Evolutionary conservation across 2,888 invertebrate species (phyloP).

Genomic region (Rhagonycha fulva): DNA sequence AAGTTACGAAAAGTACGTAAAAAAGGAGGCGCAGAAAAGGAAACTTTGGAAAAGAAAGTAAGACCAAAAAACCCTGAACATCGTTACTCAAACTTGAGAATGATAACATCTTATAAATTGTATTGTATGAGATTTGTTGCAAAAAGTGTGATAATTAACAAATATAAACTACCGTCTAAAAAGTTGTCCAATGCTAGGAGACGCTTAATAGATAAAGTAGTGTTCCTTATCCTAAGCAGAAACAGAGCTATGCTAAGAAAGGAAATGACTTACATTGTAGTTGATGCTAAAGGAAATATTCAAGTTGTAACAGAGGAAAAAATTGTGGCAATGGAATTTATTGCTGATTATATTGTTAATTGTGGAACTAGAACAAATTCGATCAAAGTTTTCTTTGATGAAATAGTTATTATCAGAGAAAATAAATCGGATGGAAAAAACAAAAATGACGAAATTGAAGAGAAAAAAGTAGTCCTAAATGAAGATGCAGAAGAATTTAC

Average conservation of each 20-base stretch:
- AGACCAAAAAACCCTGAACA: conserved; percentile 15
- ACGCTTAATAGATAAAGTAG: background rate
- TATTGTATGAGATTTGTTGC: conserved; percentile 11
- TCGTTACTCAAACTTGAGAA: conserved; percentile 13
- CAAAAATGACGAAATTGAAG: background rate
- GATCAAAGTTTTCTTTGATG: background rate
- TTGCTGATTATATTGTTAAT: conserved; percentile 6
- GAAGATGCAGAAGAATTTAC: background rate
- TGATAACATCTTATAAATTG: conserved; percentile 3
- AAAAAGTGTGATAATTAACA: background rate
- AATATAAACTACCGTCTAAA: background rate
- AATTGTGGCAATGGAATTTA: conserved; percentile 14
- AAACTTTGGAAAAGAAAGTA: background rate
- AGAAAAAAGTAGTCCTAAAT: background rate
- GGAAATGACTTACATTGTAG: background rate
- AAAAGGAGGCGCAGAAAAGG: conserved; percentile 8
- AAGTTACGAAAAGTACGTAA: conserved; percentile 1
- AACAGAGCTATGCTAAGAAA: background rate
- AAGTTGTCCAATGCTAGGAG: background rate
- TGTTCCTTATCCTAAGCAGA: background rate
- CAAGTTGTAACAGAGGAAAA: conserved; percentile 8
- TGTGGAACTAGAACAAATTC: conserved; percentile 1
- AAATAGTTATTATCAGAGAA: background rate
- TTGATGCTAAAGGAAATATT: background rate
- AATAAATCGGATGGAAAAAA: background rate